Percentiles rank a stretch among this genome's conserved stretches.
phyloP scores from a whole-genome alignment of 1,140 invertebrate genomes.

The Diachasma alloeum region DNA sequence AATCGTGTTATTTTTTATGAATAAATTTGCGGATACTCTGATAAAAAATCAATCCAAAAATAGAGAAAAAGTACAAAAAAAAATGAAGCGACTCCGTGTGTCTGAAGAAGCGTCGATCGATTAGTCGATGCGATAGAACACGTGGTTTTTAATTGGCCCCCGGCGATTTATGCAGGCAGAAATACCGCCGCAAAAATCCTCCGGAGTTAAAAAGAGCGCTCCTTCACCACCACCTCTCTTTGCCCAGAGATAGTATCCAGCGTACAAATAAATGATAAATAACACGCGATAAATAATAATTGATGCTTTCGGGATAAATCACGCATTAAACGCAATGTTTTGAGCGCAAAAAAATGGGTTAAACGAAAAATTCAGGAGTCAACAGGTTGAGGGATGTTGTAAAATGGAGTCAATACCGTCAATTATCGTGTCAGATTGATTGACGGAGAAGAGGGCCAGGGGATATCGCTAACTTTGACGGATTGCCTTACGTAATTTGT shows the following conservation, averaged over 20 bases:
- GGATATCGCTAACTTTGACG: not conserved
- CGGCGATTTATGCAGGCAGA: slow-evolving; percentile 2
- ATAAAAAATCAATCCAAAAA: not conserved
- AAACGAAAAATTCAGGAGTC: not conserved
- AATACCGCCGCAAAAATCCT: not conserved
- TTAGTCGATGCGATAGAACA: slow-evolving; percentile 6
- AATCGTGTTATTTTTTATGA: no score
- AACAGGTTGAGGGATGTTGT: not conserved
- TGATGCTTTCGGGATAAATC: not conserved
- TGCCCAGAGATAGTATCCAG: not conserved
- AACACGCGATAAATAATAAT: slow-evolving; percentile 10
- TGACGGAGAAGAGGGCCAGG: not conserved
- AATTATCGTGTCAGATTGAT: slow-evolving; percentile 5
- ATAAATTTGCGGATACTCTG: no score
- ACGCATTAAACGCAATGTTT: not conserved
- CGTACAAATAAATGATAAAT: slow-evolving; percentile 12
- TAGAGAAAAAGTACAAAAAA: not conserved
- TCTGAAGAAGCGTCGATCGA: slow-evolving; percentile 6
- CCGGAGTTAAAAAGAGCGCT: not conserved
- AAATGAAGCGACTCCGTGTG: not conserved
- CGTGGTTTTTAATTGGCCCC: slow-evolving; percentile 6
- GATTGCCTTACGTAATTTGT: not conserved
- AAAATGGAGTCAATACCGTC: not conserved
- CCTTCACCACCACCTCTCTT: not conserved
- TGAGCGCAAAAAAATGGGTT: not conserved